Evolutionary conservation across 2,113 vertebrate genomes (phyloP), one percentile per base, ranked within the genome.

Genomic region (Pica pica): DNA sequence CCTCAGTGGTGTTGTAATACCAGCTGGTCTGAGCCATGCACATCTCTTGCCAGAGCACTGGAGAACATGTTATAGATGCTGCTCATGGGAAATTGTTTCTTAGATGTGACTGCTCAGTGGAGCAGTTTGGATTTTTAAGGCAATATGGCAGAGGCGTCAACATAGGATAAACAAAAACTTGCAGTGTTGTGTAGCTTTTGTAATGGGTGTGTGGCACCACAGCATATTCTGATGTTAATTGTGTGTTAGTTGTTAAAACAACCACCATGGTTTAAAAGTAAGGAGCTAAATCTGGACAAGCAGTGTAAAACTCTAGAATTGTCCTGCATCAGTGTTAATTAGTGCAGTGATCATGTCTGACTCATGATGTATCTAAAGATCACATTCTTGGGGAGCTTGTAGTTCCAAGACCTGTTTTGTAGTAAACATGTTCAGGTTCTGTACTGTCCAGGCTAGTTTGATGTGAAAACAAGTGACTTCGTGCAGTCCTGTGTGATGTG

Each of bases 381-480:
- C 68, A 61, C 31, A 21, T 73, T 80, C 52, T 86, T 67, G 7
- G 19, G 39, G 60, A 74, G 47, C 56, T 75, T 46, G 6, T 49
- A 73, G 19, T 86, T 77, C 50, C 18, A 55, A 75, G 35, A 56
- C 23, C 22, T 95, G 96, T 93, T 94, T 94, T 94, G 14, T 60
- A 89, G 89, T 96, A 96, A 96, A 93, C 78, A 93, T 2, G 9
- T 63, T 91, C 84, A 59, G 31, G 84, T 80, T 93, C 69, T 37
- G 1, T 67, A 77, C 76, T 91, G 93, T 88, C 65, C 41, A 77
- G n/a, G 61, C 83, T 50, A 39, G 97, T 87, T 94, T 95, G 93
- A 88, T 96, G 80, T 93, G 83, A 90, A 95, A 95, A 91, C 94
- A 89, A 19, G 93, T 0, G 1, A 73, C 77, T 89, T 70, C 3